Evolutionary conservation across 2,113 vertebrate genomes (phyloP).

Genomic region (Esox niger): DNA sequence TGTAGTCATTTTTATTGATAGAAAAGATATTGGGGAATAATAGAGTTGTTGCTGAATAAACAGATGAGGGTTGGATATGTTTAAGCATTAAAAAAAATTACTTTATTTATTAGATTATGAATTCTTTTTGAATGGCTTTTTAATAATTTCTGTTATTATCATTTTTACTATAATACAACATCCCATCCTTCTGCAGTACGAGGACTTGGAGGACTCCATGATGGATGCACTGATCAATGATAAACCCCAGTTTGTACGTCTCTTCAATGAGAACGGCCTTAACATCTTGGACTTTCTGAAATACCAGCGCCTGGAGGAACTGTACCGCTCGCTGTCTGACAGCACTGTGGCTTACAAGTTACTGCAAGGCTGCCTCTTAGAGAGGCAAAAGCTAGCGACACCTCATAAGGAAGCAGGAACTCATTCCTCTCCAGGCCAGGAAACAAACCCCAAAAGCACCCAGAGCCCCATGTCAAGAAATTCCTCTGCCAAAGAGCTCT

Average conservation of each 20-base stretch:
- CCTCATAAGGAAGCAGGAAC: not conserved
- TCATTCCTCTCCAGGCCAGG: not conserved
- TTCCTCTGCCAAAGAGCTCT: slow-evolving; percentile 34
- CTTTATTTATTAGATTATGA: no score
- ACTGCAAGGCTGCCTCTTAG: slow-evolving; percentile 63
- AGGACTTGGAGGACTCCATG: slow-evolving; percentile 80
- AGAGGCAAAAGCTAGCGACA: slow-evolving; percentile 23
- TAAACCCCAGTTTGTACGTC: slow-evolving; percentile 81
- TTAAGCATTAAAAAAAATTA: no score
- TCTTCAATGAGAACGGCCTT: slow-evolving; percentile 82
- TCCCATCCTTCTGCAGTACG: slow-evolving; percentile 46
- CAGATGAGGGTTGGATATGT: no score
- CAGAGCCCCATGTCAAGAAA: not conserved
- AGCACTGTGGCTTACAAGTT: slow-evolving; percentile 66
- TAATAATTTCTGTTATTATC: no score
- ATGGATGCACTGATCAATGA: slow-evolving; percentile 81
- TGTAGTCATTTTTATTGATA: no score
- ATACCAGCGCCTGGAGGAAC: slow-evolving; percentile 69
- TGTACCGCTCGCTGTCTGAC: slow-evolving; percentile 71
- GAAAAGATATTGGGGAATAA: no score
- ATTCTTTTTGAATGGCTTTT: no score
- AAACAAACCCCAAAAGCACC: slow-evolving; percentile 2
- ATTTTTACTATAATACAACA: no score
- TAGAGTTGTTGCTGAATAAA: no score
- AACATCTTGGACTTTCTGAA: slow-evolving; percentile 80